Conservation (phyloP, 2,113 vertebrate genomes). For the Harpagus bidentatus region DNA sequence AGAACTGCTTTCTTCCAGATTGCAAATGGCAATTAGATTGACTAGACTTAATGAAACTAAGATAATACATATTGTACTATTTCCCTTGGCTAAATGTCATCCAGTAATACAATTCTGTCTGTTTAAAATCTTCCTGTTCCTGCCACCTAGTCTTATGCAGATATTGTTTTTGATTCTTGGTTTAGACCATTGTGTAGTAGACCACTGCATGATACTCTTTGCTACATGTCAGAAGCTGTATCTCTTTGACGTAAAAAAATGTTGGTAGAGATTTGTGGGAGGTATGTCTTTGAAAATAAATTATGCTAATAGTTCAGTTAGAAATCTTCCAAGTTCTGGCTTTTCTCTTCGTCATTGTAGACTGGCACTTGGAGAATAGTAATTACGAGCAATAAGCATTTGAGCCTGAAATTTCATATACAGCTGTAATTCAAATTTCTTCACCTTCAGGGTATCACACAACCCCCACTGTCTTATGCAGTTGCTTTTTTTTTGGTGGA, state of each 20-base stretch:
- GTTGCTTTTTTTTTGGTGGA: neutral
- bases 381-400: neutral
- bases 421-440: neutral
- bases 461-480: neutral
- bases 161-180: neutral
- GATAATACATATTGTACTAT: neutral
- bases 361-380: neutral
- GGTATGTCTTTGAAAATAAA: neutral
- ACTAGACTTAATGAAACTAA: neutral
- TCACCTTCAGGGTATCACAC: neutral
- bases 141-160: neutral
- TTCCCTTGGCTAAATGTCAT: neutral
- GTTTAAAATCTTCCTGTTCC: neutral
- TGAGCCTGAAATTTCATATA: neutral
- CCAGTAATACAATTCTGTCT: neutral
- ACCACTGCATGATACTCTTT: neutral
- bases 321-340: neutral
- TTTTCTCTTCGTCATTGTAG: neutral
- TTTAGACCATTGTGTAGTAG: neutral
- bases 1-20: neutral
- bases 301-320: neutral
- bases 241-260: neutral
- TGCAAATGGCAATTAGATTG: neutral
- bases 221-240: neutral
- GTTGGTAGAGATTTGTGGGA: neutral